These are phyloP conservation scores for Plagodis pulveraria DNA, from an alignment of 2,888 invertebrate species.

Conservation along the genomic window DNA sequence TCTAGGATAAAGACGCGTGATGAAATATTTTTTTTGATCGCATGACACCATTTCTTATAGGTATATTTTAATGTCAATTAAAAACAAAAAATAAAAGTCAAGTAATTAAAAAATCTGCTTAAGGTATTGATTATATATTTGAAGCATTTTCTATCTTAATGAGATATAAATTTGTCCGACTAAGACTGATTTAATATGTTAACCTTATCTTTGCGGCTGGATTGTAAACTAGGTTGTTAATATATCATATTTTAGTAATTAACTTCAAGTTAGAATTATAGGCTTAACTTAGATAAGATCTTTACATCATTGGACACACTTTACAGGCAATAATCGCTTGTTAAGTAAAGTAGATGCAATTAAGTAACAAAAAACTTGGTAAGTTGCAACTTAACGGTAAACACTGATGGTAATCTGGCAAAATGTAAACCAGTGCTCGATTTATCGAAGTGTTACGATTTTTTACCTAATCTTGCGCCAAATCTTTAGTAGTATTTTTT, in stretches of 20 bases:
- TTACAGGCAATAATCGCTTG: slow-evolving; percentile 23
- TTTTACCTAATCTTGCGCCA: slow-evolving; percentile 5
- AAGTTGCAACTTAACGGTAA: slow-evolving; percentile 15
- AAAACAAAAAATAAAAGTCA: not conserved
- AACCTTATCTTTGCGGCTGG: slow-evolving; percentile 15
- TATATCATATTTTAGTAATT: slow-evolving; percentile 18
- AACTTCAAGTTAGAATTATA: slow-evolving; percentile 13
- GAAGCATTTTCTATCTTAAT: slow-evolving; percentile 4
- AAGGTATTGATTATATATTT: slow-evolving; percentile 2
- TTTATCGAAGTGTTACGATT: slow-evolving; percentile 19
- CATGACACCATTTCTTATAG: too few species aligned
- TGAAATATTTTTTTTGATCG: too few species aligned
- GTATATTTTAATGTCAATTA: not conserved
- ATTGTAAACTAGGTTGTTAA: slow-evolving; percentile 19
- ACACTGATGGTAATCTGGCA: slow-evolving; percentile 29
- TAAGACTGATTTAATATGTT: slow-evolving; percentile 8
- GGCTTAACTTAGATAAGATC: slow-evolving; percentile 15
- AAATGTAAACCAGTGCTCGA: slow-evolving; percentile 16
- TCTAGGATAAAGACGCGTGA: too few species aligned
- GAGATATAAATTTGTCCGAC: slow-evolving; percentile 21
- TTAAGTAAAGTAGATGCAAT: slow-evolving; percentile 32
- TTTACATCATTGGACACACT: slow-evolving; percentile 16
- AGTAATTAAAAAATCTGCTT: slow-evolving; percentile 2
- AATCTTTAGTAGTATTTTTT: too few species aligned
- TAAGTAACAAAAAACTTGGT: slow-evolving; percentile 25